A percentile compares a stretch with the other conserved stretches of the same genome.
phyloP scores from a whole-genome alignment of 2,888 invertebrate genomes.

The Pomacea canaliculata region DNA sequence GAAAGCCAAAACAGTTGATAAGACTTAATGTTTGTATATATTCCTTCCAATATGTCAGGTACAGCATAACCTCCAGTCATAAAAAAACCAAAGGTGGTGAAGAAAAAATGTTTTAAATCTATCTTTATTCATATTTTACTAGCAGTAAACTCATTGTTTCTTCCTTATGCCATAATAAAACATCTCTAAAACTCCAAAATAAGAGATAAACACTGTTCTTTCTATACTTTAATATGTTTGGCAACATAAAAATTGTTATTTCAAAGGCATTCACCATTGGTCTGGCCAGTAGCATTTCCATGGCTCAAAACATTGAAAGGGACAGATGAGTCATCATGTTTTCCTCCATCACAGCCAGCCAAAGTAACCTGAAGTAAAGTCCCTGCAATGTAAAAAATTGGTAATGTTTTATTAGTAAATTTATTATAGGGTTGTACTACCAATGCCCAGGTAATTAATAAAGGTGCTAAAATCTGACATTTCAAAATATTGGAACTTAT shows the following conservation, averaged over 20 bases:
- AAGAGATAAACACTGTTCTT: too few species aligned
- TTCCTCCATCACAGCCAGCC: constrained; percentile 63
- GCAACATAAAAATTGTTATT: too few species aligned
- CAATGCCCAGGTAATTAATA: neutral
- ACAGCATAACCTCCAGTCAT: too few species aligned
- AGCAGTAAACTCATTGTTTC: too few species aligned
- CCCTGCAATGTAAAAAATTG: constrained; percentile 39
- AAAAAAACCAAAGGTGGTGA: too few species aligned
- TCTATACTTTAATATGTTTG: too few species aligned
- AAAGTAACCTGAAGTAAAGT: constrained; percentile 49
- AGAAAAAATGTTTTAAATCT: too few species aligned
- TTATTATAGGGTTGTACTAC: neutral
- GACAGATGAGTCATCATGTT: constrained; percentile 53
- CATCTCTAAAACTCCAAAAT: too few species aligned
- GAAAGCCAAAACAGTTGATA: constrained; percentile 27
- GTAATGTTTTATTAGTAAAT: too few species aligned
- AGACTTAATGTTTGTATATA: neutral
- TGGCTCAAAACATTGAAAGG: constrained; percentile 55
- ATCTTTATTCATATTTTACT: too few species aligned
- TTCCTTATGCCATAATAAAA: too few species aligned
- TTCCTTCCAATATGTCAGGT: too few species aligned
- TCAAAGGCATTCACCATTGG: constrained; percentile 2
- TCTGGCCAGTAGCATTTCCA: constrained; percentile 23
- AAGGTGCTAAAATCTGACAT: neutral
- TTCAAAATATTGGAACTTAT: neutral